phyloP scores from a whole-genome alignment of 2,797 vertebrate species.

The Vespertilio murinus region DNA sequence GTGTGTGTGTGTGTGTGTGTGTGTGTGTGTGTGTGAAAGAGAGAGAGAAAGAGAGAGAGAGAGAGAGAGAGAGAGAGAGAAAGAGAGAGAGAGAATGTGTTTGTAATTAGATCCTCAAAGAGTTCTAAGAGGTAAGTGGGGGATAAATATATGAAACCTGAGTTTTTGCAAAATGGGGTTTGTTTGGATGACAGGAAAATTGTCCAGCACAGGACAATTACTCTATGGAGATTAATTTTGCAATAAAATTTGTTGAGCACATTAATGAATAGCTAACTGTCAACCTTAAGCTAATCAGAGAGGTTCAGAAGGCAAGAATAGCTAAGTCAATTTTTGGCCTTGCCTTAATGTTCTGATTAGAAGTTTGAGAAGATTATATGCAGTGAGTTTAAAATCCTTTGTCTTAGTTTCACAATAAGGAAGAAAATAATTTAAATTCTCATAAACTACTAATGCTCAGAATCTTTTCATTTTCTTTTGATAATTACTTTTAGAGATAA shows the following conservation, averaged over 20 bases:
- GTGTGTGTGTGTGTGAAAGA: not conserved
- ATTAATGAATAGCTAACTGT: not conserved
- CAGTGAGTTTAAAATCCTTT: not conserved
- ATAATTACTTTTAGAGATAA: constrained; percentile 49
- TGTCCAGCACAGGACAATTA: not conserved
- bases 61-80: no score
- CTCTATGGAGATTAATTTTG: not conserved
- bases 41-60: no score
- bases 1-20: not conserved
- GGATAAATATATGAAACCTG: not conserved
- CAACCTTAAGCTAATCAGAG: not conserved
- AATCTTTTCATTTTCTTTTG: constrained; percentile 54
- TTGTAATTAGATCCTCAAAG: not conserved
- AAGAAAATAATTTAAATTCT: constrained; percentile 47
- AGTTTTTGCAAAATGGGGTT: not conserved
- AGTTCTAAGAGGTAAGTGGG: not conserved
- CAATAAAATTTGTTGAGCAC: not conserved
- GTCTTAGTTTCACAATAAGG: not conserved
- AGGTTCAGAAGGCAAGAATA: not conserved
- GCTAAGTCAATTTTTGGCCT: not conserved
- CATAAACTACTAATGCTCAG: not conserved
- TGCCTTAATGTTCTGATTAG: not conserved
- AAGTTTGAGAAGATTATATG: not conserved
- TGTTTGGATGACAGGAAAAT: not conserved
- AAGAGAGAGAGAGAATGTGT: no score